Base-by-base conservation (phyloP, 2,797 vertebrate species). In the Rachycentron canadum region DNA sequence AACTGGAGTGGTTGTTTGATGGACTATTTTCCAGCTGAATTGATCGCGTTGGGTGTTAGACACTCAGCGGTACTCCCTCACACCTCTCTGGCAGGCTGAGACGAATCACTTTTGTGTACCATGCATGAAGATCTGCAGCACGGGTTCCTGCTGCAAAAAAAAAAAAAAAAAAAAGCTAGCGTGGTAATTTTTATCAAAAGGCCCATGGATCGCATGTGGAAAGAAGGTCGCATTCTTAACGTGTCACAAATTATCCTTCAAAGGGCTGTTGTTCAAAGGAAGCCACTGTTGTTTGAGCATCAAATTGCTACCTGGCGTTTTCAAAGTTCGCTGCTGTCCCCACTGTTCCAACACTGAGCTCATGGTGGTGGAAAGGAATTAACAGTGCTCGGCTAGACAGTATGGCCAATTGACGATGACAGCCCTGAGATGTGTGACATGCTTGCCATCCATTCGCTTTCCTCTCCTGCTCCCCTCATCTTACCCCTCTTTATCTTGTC, bases 271-370 rank as follows among this genome's bases (percentile, higher is more conserved):
- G 63, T 78, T 81, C 72, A 80, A 78, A 76, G 63, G 62, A 76
- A 82, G 50, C 38, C 43, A 7, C n/a, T 61, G 34, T 61, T 85
- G 67, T 89, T 85, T 76, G 72, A 78, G 85, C 13, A 5, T 78
- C 68, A 89, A 89, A 87, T 89, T 86, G 76, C 84, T 84, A 84
- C 75, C 76, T 79, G 69, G 57, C 7, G 38, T 73, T 84, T 67
- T 81, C 69, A 76, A 85, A 86, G 80, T 87, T 85, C 40, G 47
- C 59, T 0, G 1, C 59, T 25, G 49, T 57, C 57, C 53, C 28
- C 34, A 3, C 67, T 56, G 40, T 72, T 49, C 70, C 41, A 65
- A 17, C 66, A 65, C 38, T 13, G 1, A 65, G 70, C 74, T 69
- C 71, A 73, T 26, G 60, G 19, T 16, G 52, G 75, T 68, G 66